A percentile compares a stretch with the other conserved stretches of the same genome.
Evolutionary conservation across 2,888 invertebrate genomes (phyloP).

Genomic region (Cataglyphis livida): DNA sequence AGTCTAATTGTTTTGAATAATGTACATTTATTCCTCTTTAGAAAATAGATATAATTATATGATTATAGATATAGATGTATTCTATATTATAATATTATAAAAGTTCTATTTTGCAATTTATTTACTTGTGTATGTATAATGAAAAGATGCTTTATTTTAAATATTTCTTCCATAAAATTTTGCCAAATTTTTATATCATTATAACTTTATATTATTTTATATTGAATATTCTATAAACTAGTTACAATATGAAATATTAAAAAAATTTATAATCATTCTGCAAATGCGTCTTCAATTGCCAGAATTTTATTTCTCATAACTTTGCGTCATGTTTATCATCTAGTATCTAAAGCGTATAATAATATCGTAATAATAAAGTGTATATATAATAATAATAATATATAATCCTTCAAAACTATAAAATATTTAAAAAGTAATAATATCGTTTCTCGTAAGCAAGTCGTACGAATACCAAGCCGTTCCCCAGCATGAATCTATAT

Average conservation of each 20-base stretch:
- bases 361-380: not conserved
- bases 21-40: not conserved
- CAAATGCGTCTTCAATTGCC: not conserved
- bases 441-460: not conserved
- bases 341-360: not conserved
- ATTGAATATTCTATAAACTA: not conserved
- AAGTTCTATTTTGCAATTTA: not conserved
- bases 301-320: not conserved
- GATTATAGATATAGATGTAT: not conserved
- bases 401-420: not conserved
- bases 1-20: not conserved
- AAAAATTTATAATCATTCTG: not conserved
- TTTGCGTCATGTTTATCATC: not conserved
- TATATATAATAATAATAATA: not conserved
- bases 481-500: not conserved
- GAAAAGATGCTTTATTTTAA: not conserved
- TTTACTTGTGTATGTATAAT: not conserved
- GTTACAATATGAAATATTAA: not conserved
- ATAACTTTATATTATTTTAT: not conserved
- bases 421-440: conserved; percentile 2
- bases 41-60: not conserved
- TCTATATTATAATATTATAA: not conserved
- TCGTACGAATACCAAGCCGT: not conserved
- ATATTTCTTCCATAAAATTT: not conserved
- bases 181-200: not conserved